Base-by-base conservation (phyloP, 2,888 invertebrate species). In the Priocnemis perturbator region DNA sequence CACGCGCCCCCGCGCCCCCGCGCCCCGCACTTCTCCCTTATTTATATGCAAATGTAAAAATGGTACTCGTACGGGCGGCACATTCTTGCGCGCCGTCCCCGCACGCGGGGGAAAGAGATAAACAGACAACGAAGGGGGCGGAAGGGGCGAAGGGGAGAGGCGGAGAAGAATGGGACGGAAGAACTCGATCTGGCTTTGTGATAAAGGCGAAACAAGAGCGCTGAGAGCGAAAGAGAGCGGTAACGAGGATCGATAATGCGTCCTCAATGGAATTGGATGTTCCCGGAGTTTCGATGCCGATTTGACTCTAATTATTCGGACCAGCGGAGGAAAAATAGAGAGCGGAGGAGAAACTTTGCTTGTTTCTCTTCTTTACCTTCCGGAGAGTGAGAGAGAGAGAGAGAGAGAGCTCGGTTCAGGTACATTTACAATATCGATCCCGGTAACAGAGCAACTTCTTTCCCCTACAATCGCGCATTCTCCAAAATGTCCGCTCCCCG, bases 21-120 rank as follows among this genome's bases (percentile, higher is more conserved):
- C n/a, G n/a, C n/a, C n/a, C n/a, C n/a, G n/a, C n/a, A n/a, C n/a
- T n/a, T 59, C 64, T 50, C 71, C 60, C 80, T 81, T 83, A 85
- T 84, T 85, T 81, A 79, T 79, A 83, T 82, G 85, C 82, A 85
- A 85, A 84, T 83, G 81, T 70, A 79, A 83, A 83, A 82, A 80
- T 72, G 73, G 75, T 70, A 74, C 67, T 7, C 56, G 37, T 62
- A 20, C 47, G 47, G 62, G 67, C 61, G 59, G 68, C 71, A 62
- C 48, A 48, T 74, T 66, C 66, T 70, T 67, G 57, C 64, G 21
- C 60, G 57, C 60, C 68, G 66, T 64, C 45, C 37, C 30, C 45
- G 19, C 48, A 21, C 23, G 47, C 58, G 11, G 52, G 47, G 15
- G 30, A 52, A 20, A 17, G 14, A 50, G 58, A 30, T 48, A 37